A percentile compares a stretch with the other conserved stretches of the same genome.
These are phyloP conservation scores for Neodon shergylaensis DNA, from an alignment of 2,113 vertebrate genomes.

Conservation along the genomic window DNA sequence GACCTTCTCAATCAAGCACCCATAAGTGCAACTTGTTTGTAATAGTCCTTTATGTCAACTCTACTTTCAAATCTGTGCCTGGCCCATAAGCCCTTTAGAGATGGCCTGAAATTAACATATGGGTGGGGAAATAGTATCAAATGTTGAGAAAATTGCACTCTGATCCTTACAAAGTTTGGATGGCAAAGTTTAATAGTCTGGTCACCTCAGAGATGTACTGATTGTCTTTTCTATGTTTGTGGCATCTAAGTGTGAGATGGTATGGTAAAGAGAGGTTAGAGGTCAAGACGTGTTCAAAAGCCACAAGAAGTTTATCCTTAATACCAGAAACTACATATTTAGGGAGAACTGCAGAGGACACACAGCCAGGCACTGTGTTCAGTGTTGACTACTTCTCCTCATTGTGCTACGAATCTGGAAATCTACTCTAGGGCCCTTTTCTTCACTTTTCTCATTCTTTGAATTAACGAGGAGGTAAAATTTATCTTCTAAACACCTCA, in stretches of 20 bases:
- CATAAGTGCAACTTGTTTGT: background rate
- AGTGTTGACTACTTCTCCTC: background rate
- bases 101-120: background rate
- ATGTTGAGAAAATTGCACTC: background rate
- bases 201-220: background rate
- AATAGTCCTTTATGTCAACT: background rate
- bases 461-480: background rate
- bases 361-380: background rate
- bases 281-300: background rate
- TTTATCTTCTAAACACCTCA: background rate
- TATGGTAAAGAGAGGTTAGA: background rate
- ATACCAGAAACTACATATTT: background rate
- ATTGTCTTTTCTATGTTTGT: background rate
- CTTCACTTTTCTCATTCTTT: background rate
- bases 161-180: background rate
- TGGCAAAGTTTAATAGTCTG: background rate
- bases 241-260: background rate
- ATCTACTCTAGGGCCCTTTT: background rate
- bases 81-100: background rate
- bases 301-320: background rate
- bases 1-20: background rate
- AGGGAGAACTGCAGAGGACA: background rate
- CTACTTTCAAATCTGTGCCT: background rate
- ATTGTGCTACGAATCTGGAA: background rate
- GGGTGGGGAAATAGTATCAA: background rate